phyloP scores from a whole-genome alignment of 1,140 invertebrate genomes.

The Drosophila malerkotliana region DNA sequence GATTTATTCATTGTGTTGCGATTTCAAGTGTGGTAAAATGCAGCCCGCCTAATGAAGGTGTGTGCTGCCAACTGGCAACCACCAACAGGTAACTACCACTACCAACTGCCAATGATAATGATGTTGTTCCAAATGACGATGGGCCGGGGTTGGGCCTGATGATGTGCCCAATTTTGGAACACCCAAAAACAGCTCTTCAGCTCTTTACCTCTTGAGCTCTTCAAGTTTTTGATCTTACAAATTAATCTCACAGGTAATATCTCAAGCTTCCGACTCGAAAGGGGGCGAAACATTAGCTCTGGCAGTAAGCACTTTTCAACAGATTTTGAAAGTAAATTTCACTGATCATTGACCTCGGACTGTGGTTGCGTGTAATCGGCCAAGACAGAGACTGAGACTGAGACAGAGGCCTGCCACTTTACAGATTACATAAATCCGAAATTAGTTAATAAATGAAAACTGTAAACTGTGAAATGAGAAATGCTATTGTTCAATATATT shows the following conservation, averaged over 20 bases:
- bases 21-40: constrained; percentile 82
- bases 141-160: constrained; percentile 19
- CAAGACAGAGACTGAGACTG: constrained; percentile 12
- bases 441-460: constrained; percentile 82
- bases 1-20: constrained; percentile 81
- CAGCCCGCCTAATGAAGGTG: constrained; percentile 66
- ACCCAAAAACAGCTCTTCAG: constrained; percentile 36
- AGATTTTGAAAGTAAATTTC: constrained; percentile 79
- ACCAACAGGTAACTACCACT: constrained; percentile 1
- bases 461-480: constrained; percentile 66
- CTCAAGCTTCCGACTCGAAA: constrained; percentile 51
- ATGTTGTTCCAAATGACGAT: neutral
- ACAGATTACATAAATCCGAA: constrained; percentile 77
- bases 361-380: constrained; percentile 74
- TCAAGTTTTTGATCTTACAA: constrained; percentile 50
- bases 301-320: constrained; percentile 66
- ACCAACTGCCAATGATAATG: constrained; percentile 5
- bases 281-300: constrained; percentile 11
- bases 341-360: constrained; percentile 80
- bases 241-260: constrained; percentile 56
- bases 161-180: constrained; percentile 34
- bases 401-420: constrained; percentile 54
- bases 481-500: constrained; percentile 64
- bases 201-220: constrained; percentile 26
- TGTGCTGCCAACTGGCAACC: constrained; percentile 34